Base-by-base conservation (phyloP, 2,113 vertebrate genomes). In the Falcunculus frontatus region DNA sequence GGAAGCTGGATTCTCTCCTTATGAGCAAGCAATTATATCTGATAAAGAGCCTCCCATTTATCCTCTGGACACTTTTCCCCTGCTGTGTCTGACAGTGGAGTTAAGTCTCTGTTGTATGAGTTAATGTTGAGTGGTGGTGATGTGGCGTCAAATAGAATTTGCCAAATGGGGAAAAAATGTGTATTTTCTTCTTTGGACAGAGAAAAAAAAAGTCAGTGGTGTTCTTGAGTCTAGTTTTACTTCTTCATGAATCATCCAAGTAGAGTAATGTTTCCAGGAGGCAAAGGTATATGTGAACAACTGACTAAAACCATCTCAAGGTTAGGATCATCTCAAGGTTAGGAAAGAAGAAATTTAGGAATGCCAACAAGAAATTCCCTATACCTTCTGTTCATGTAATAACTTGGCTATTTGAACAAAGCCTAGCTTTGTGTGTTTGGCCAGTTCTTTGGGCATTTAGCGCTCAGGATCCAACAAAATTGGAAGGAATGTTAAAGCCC, bases 1-100 rank as follows among this genome's bases (percentile, higher is more conserved):
- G 98, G 98, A 98, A 98, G 98, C 98, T 98, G 98, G 97, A 96
- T 98, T 98, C 87, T 98, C 97, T 98, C 98, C 98, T 98, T 88
- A 96, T 76, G 88, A 97, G 92, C 90, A 96, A 92, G 88, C 96
- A 95, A 53, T 96, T 97, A 96, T 95, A 89, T 91, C 96, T 94
- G 95, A 84, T 94, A 95, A 63, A 89, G 62, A 96, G 96, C 93
- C 90, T 94, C 87, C 92, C 87, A 3, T 96, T 95, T 92, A 89
- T 93, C 90, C 65, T 84, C 55, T 73, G 86, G 83, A 79, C 29
- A 27, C 68, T 69, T 87, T 87, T 75, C 70, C 82, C 94, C 95
- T 92, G 84, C 94, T 93, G 83, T 97, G 89, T 96, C 89, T 85
- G 41, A 92, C 95, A 95, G 95, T 96, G 95, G 82, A 94, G 87